A percentile compares a stretch with the other conserved stretches of the same genome.
Conservation (phyloP, 1,140 invertebrate genomes). For the Frieseomelitta varia region DNA sequence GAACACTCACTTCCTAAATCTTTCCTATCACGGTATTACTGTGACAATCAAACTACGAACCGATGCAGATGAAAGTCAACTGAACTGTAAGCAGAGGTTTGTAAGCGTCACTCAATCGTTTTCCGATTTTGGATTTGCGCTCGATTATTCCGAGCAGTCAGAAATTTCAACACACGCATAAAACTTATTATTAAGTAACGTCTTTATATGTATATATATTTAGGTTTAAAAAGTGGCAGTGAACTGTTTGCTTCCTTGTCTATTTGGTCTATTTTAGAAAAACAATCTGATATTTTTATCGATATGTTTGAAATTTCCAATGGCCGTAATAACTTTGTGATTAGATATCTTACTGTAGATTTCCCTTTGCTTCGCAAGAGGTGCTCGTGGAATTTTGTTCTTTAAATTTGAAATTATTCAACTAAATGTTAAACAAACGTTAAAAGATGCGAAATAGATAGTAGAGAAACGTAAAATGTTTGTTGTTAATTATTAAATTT, state of each 20-base stretch:
- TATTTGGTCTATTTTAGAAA: neutral
- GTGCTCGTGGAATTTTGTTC: neutral
- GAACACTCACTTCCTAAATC: neutral
- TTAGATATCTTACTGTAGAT: neutral
- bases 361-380: neutral
- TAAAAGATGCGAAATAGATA: neutral
- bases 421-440: neutral
- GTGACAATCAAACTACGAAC: neutral
- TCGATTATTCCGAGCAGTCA: neutral
- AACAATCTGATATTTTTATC: neutral
- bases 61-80: neutral
- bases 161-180: neutral
- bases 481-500: neutral
- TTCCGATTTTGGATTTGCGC: neutral
- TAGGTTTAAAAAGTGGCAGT: neutral
- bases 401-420: neutral
- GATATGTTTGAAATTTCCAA: conserved; percentile 21
- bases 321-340: neutral
- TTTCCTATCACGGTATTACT: neutral
- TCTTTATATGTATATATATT: neutral
- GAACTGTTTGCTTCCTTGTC: neutral
- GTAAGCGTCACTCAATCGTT: neutral
- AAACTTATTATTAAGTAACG: neutral
- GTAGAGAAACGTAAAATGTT: neutral
- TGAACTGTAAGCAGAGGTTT: neutral